A percentile compares a stretch with the other conserved stretches of the same genome.
Evolutionary conservation across 1,140 invertebrate species (phyloP).

Genomic region (Chironomus tepperi): DNA sequence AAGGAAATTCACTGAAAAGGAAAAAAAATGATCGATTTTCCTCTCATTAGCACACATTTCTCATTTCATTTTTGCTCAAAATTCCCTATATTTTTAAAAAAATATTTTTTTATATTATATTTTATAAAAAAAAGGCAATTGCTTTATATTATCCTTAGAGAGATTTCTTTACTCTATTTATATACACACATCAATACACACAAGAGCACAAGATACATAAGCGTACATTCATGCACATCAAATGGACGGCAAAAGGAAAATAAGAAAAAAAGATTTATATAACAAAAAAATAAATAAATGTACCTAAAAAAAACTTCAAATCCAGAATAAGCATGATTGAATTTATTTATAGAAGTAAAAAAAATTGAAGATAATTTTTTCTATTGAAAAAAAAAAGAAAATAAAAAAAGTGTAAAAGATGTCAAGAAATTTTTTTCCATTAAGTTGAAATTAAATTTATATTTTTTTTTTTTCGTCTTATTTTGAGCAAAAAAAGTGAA

Average conservation of each 20-base stretch:
- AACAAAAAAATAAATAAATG: too few relatives aligned
- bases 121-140: background rate
- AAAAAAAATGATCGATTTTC: slow-evolving; percentile 14
- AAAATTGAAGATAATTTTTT: background rate
- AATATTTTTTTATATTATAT: too few relatives aligned
- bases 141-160: background rate
- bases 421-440: background rate
- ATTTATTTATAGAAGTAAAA: too few relatives aligned
- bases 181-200: background rate
- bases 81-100: background rate
- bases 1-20: slow-evolving; percentile 1
- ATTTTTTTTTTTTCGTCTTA: too few relatives aligned
- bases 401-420: background rate
- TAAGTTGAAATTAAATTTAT: background rate
- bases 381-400: background rate
- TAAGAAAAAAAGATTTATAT: background rate
- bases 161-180: background rate
- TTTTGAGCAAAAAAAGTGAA: background rate
- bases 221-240: background rate
- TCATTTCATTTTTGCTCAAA: background rate
- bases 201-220: background rate
- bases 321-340: too few relatives aligned
- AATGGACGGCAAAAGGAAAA: background rate
- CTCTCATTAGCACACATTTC: slow-evolving; percentile 1
- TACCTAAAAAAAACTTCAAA: too few relatives aligned